Base-by-base conservation (phyloP, 2,797 vertebrate species). In the Typhlichthys subterraneus region DNA sequence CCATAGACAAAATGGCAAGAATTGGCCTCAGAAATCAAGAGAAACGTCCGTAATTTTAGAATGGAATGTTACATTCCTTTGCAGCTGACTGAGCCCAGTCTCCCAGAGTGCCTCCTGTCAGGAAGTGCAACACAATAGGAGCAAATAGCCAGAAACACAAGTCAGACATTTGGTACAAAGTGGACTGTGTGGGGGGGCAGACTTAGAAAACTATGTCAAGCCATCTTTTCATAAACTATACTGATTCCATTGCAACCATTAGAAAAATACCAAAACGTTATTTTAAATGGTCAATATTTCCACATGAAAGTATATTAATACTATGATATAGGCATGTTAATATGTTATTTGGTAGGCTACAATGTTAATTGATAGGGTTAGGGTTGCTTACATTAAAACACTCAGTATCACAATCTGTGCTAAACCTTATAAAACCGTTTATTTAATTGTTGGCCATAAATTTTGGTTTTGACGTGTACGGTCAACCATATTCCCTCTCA, bases 121-220 rank as follows among this genome's bases (percentile, higher is more conserved):
- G 93, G 92, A 93, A 94, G 89, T 85, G 75, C 69, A 63, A 81
- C 85, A 93, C 92, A 92, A 93, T 93, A 83, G 91, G 79, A 89
- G 88, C 89, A 90, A 89, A 92, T 85, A 88, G 85, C 87, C 91
- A 91, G 85, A 91, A 90, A 91, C 90, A 90, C 82, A 87, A 89
- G 87, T 87, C 90, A 91, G 85, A 92, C 88, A 88, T 89, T 88
- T 78, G 75, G 74, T 74, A 80, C 73, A 42, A 42, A 42, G 38
- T 42, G 7, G 38, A 9, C 23, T 29, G 38, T 42, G 38, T 69
- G 76, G 85, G 76, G 80, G 80, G 84, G 70, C 78, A 69, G 83
- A 79, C 69, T 73, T 79, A 84, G 85, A 80, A 87, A 89, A 84
- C 81, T 74, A 77, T 85, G 85, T 88, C 81, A 84, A 74, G 61